Percentiles rank a stretch among this genome's conserved stretches.
Evolutionary conservation across 64 coral and sea anemone genomes (phyloP).

Genomic region (Hydrozoanthus tunicans): DNA sequence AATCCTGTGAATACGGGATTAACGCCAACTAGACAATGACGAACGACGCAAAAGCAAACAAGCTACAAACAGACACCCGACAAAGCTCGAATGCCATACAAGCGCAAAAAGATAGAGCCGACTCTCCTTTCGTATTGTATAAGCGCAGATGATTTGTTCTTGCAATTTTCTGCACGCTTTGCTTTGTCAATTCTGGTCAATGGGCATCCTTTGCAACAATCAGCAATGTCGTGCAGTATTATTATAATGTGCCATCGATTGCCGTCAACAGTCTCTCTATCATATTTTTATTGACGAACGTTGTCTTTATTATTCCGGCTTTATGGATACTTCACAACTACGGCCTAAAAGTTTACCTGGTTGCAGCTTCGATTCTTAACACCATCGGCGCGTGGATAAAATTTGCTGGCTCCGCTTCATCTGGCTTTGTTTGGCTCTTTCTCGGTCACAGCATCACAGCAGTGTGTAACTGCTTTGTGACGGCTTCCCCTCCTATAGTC

Average conservation of each 20-base stretch:
- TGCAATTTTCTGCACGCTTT: slow-evolving; percentile 54
- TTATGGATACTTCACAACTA: slow-evolving; percentile 60
- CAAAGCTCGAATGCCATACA: too few relatives aligned
- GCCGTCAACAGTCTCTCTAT: slow-evolving; percentile 62
- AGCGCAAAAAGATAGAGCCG: too few relatives aligned
- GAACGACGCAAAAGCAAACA: too few relatives aligned
- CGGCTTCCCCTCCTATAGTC: slow-evolving; percentile 44
- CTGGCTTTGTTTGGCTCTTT: slow-evolving; percentile 59
- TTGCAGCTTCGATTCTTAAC: slow-evolving; percentile 44
- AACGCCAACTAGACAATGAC: too few relatives aligned
- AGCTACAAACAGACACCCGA: too few relatives aligned
- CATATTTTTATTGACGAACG: slow-evolving; percentile 50
- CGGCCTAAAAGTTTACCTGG: slow-evolving; percentile 59
- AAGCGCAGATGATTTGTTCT: slow-evolving; percentile 62
- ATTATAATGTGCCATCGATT: slow-evolving; percentile 57
- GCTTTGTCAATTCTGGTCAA: slow-evolving; percentile 56
- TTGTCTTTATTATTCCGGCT: slow-evolving; percentile 46
- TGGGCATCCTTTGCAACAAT: slow-evolving; percentile 67
- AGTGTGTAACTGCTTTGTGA: slow-evolving; percentile 54
- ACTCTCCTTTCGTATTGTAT: not conserved
- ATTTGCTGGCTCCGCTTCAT: slow-evolving; percentile 25
- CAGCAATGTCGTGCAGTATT: slow-evolving; percentile 53
- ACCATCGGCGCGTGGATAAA: slow-evolving; percentile 69
- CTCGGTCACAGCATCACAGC: slow-evolving; percentile 66
- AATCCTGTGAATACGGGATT: too few relatives aligned